Conservation (phyloP, 2,888 invertebrate species). For the Drosophila macrospina region DNA sequence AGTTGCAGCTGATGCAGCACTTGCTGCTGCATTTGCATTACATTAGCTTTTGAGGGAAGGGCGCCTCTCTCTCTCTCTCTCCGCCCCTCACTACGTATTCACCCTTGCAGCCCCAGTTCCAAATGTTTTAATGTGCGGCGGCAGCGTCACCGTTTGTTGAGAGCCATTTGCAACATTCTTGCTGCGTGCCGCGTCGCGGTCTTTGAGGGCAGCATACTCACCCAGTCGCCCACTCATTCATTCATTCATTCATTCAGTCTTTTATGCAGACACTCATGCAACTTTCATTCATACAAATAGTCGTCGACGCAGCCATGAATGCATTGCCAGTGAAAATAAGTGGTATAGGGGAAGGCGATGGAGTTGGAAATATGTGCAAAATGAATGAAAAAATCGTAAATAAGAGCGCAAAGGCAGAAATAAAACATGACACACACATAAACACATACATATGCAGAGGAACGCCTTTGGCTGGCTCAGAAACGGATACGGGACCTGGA, state of each 20-base stretch:
- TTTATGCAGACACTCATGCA: constrained; percentile 71
- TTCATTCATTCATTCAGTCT: constrained; percentile 68
- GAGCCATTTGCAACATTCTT: constrained; percentile 75
- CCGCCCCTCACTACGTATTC: too few species aligned
- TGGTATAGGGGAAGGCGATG: constrained; percentile 4
- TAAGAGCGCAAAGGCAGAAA: constrained; percentile 77
- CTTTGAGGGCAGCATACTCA: constrained; percentile 27
- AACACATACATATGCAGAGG: constrained; percentile 19
- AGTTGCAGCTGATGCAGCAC: constrained; percentile 25
- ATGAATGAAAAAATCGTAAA: constrained; percentile 73
- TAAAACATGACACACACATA: constrained; percentile 60
- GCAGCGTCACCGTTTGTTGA: constrained; percentile 36
- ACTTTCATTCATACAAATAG: constrained; percentile 77
- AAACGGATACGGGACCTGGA: neutral
- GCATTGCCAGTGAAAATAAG: constrained; percentile 53
- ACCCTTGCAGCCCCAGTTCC: constrained; percentile 22
- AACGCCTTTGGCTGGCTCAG: constrained; percentile 57
- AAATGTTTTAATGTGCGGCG: constrained; percentile 75
- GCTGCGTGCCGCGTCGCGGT: constrained; percentile 32
- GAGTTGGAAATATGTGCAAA: constrained; percentile 37
- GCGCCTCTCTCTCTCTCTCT: neutral
- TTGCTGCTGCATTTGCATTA: constrained; percentile 53
- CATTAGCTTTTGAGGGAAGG: constrained; percentile 46
- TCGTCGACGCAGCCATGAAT: constrained; percentile 50
- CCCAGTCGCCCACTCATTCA: constrained; percentile 30